A percentile compares a stretch with the other conserved stretches of the same genome.
phyloP scores from a whole-genome alignment of 2,888 invertebrate genomes.

The Cerceris rybyensis region DNA sequence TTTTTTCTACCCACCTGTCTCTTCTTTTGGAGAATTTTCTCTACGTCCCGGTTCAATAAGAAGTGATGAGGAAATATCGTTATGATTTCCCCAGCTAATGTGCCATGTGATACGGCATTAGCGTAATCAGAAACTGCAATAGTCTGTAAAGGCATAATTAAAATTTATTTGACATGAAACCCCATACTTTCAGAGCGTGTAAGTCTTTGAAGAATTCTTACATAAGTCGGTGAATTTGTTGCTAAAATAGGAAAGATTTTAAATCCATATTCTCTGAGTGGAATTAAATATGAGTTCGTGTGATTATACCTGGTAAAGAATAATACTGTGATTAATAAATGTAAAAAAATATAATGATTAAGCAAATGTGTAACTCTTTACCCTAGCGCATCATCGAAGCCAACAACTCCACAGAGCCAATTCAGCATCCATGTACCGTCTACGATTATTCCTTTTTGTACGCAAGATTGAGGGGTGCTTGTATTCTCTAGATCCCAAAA shows the following conservation, averaged over 20 bases:
- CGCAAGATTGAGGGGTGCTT: slow-evolving; percentile 76
- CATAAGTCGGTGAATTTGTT: slow-evolving; percentile 81
- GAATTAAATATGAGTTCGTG: slow-evolving; percentile 76
- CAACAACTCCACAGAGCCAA: slow-evolving; percentile 82
- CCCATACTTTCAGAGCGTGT: neutral
- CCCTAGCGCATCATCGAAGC: slow-evolving; percentile 81
- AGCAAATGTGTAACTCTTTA: slow-evolving; percentile 62
- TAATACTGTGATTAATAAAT: slow-evolving; percentile 17
- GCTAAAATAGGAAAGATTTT: slow-evolving; percentile 77
- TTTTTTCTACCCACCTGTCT: slow-evolving; percentile 67
- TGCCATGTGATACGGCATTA: slow-evolving; percentile 83
- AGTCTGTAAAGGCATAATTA: slow-evolving; percentile 57
- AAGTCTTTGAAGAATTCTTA: slow-evolving; percentile 55
- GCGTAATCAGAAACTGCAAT: slow-evolving; percentile 83
- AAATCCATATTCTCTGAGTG: slow-evolving; percentile 78
- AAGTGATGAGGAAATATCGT: slow-evolving; percentile 82
- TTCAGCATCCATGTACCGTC: slow-evolving; percentile 83
- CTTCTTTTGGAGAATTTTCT: slow-evolving; percentile 71
- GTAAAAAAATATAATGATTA: slow-evolving; percentile 18
- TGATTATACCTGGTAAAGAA: slow-evolving; percentile 73
- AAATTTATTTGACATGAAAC: neutral
- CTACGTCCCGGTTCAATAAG: slow-evolving; percentile 73
- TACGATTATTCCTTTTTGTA: slow-evolving; percentile 81
- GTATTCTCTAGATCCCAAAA: slow-evolving; percentile 87
- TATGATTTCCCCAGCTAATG: slow-evolving; percentile 83